Evolutionary conservation across 2,113 vertebrate genomes (phyloP), one percentile per base, ranked within the genome.

Genomic region (Oncorhynchus masou): DNA sequence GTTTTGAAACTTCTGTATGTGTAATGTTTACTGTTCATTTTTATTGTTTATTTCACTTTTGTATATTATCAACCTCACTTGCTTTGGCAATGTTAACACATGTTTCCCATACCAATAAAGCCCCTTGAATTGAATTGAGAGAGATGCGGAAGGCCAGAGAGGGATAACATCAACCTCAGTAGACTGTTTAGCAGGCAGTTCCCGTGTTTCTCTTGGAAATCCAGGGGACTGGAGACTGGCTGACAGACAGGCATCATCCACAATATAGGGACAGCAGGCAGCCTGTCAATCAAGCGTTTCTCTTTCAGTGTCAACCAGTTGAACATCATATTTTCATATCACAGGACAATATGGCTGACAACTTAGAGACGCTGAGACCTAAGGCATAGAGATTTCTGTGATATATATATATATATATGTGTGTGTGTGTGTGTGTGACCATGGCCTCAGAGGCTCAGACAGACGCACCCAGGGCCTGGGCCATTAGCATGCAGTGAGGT

Each of bases 281-380:
- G 65, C 82, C 74, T 72, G 89, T 87, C 89, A 88, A 79, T 91
- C 88, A 88, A 34, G 0, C 5, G 59, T 54, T 79, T 74, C 51
- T 54, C 51, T 16, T 3, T 19, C 3, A 54, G 51, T 54, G 16
- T 54, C 51, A 54, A 54, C 51, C 16, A 54, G 51, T 54, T 54
- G 15, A 54, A 54, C 51, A 19, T 54, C 51, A 54, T 0, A 68
- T 75, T 86, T 77, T 72, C 45, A 51, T 0, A 74, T 75, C 75
- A 65, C n/a, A 3, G 27, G 73, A 77, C 65, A 49, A 27, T 65
- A 66, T 11, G 67, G 65, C 65, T 67, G 65, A 67, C 65, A 67
- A 29, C 65, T 27, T 67, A 15, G 15, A 67, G 27, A 45, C 16
- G 16, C 27, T 67, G 65, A 29, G 27, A 29, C 54, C 54, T 57